These are phyloP conservation scores for Synodontis membranacea DNA, from an alignment of 2,113 vertebrate genomes.

Conservation along the genomic window DNA sequence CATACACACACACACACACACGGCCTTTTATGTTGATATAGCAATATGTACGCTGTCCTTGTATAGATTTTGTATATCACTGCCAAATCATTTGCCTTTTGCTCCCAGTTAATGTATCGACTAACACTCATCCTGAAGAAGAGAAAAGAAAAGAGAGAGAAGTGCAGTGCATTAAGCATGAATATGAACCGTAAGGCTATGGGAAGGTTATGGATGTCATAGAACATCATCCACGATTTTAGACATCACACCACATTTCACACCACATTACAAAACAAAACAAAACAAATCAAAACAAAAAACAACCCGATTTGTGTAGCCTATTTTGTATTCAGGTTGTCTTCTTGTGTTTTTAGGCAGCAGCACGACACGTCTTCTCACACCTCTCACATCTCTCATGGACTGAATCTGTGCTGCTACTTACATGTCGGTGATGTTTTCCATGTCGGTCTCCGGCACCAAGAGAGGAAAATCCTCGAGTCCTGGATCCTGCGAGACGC, in stretches of 20 bases:
- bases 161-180: not conserved
- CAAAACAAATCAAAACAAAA: not conserved
- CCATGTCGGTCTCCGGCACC: slow-evolving; percentile 78
- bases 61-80: not conserved
- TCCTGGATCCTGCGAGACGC: slow-evolving; percentile 77
- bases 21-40: slow-evolving; percentile 44
- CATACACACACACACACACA: slow-evolving; percentile 30
- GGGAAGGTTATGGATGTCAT: slow-evolving; percentile 40
- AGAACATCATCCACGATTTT: not conserved
- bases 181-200: not conserved
- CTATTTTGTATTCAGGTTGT: not conserved
- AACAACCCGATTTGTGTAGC: not conserved
- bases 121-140: not conserved
- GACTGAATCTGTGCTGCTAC: slow-evolving; percentile 61
- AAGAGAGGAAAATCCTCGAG: slow-evolving; percentile 87
- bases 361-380: slow-evolving; percentile 19
- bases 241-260: not conserved
- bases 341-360: not conserved
- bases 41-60: not conserved
- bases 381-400: not conserved
- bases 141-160: not conserved
- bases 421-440: slow-evolving; percentile 97
- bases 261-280: not conserved
- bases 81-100: not conserved
- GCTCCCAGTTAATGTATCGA: not conserved